A percentile compares a stretch with the other conserved stretches of the same genome.
Evolutionary conservation across 2,888 invertebrate genomes (phyloP).

Genomic region (Acleris holmiana): DNA sequence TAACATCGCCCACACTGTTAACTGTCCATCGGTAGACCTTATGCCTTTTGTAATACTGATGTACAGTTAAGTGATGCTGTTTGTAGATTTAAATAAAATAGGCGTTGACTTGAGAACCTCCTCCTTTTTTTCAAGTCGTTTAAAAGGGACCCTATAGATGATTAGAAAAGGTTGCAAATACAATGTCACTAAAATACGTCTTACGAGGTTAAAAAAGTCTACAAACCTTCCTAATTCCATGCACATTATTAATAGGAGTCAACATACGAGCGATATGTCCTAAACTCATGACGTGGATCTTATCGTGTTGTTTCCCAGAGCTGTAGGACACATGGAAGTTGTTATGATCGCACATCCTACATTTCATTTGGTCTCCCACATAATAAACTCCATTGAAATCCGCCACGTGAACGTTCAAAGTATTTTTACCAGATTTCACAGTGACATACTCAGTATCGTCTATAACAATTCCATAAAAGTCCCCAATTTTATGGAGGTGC

Average conservation of each 20-base stretch:
- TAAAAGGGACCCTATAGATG: too few relatives aligned
- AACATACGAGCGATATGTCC: constrained; percentile 1
- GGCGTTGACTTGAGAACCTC: too few relatives aligned
- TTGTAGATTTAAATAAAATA: too few relatives aligned
- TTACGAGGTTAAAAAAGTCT: not conserved
- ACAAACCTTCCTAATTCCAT: constrained; percentile 9
- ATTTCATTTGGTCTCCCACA: not conserved
- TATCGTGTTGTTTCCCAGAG: not conserved
- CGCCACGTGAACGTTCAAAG: not conserved
- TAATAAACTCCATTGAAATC: constrained; percentile 7
- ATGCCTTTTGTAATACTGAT: too few relatives aligned
- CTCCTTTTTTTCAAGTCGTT: too few relatives aligned
- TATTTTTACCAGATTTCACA: not conserved
- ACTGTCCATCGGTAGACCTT: too few relatives aligned
- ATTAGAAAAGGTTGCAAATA: too few relatives aligned
- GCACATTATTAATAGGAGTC: constrained; percentile 3
- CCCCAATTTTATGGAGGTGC: not conserved
- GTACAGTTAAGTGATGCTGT: too few relatives aligned
- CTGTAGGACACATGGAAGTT: not conserved
- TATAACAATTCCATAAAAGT: not conserved
- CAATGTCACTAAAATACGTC: too few relatives aligned
- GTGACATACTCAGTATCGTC: constrained; percentile 5
- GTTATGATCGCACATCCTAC: not conserved
- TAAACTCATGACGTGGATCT: constrained; percentile 7
- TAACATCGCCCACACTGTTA: too few relatives aligned